A percentile compares a stretch with the other conserved stretches of the same genome.
These are phyloP conservation scores for Nannospalax galili DNA, from an alignment of 2,113 vertebrate genomes.

Conservation along the genomic window DNA sequence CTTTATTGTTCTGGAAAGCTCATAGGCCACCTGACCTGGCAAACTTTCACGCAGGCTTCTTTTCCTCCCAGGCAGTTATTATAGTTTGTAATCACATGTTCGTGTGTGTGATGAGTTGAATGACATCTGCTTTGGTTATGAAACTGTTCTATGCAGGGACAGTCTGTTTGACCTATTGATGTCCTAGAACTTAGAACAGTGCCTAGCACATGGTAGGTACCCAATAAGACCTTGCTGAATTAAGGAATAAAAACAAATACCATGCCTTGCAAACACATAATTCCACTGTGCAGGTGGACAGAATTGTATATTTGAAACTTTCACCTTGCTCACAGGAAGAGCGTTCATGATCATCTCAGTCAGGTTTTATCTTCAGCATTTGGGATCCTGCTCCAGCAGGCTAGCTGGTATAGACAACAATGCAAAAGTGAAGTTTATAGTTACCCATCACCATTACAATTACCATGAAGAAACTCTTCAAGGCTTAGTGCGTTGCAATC, in stretches of 20 bases:
- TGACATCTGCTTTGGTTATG: background rate
- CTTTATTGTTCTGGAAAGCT: background rate
- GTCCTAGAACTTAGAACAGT: background rate
- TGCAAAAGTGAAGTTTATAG: conserved; percentile 14
- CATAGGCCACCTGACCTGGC: background rate
- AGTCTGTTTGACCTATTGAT: background rate
- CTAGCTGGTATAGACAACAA: background rate
- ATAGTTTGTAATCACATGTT: background rate
- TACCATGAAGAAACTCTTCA: background rate
- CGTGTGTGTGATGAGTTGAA: background rate
- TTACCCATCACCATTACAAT: background rate
- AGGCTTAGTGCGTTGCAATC: background rate
- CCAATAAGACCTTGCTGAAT: background rate
- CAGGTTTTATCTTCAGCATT: conserved; percentile 1
- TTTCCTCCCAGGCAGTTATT: background rate
- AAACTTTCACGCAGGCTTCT: background rate
- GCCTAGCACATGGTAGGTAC: background rate
- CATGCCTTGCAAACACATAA: background rate
- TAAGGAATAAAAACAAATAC: background rate
- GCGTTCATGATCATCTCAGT: background rate
- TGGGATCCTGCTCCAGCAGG: background rate
- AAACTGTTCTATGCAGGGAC: background rate
- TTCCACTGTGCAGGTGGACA: background rate
- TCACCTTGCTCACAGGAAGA: background rate
- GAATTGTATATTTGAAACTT: background rate